A percentile compares a stretch with the other conserved stretches of the same genome.
These are phyloP conservation scores for Dolichomitus sp. DNA, from an alignment of 2,888 invertebrate species.

Conservation along the genomic window DNA sequence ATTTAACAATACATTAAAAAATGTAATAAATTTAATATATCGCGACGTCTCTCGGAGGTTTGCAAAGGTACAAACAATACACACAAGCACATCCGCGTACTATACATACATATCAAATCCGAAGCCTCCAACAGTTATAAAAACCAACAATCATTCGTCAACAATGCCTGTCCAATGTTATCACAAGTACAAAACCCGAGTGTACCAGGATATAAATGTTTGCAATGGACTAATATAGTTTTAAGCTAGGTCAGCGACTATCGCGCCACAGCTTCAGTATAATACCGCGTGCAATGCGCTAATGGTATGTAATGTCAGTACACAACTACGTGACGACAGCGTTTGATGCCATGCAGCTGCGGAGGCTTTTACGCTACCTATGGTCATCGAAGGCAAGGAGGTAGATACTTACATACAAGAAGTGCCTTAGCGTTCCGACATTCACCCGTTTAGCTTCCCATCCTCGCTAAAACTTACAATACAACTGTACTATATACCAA, in stretches of 20 bases:
- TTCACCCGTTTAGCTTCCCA: slow-evolving; percentile 13
- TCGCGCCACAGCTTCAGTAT: neutral
- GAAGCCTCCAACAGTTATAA: neutral
- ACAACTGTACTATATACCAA: neutral
- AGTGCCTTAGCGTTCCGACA: slow-evolving; percentile 15
- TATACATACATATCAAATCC: neutral
- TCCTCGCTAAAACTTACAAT: slow-evolving; percentile 6
- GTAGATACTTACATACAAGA: neutral
- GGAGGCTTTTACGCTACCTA: slow-evolving; percentile 50
- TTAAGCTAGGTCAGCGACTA: slow-evolving; percentile 10
- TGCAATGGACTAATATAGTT: slow-evolving; percentile 6
- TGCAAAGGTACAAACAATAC: neutral
- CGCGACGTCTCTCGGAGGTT: neutral
- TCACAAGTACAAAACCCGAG: neutral
- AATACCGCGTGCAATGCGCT: neutral
- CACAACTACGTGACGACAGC: neutral
- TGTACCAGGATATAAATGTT: neutral
- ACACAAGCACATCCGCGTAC: neutral
- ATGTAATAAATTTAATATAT: no score
- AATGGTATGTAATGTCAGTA: neutral
- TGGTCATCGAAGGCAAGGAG: slow-evolving; percentile 59
- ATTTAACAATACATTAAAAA: no score
- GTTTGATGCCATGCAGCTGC: slow-evolving; percentile 42
- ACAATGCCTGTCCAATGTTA: slow-evolving; percentile 7
- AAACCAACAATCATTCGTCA: neutral